A percentile compares a stretch with the other conserved stretches of the same genome.
Evolutionary conservation across 2,888 invertebrate genomes (phyloP).

Genomic region (Andrena dorsata): DNA sequence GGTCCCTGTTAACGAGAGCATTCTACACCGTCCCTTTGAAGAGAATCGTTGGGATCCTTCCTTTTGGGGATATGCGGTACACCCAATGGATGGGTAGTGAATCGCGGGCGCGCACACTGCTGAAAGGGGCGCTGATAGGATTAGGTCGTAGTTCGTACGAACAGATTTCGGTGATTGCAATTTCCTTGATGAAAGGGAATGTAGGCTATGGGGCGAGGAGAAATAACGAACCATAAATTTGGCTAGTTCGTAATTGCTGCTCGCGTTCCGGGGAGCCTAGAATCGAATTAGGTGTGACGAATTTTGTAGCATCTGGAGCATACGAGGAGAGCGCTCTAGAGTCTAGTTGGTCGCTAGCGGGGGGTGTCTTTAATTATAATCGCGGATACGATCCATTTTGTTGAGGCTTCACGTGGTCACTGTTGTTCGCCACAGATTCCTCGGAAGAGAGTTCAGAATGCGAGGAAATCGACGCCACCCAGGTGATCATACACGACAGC

Average conservation of each 20-base stretch:
- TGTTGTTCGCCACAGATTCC: slow-evolving; percentile 62
- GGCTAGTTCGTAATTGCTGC: slow-evolving; percentile 16
- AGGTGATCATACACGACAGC: slow-evolving; percentile 93
- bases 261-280: neutral
- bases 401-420: neutral
- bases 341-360: neutral
- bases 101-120: slow-evolving; percentile 15
- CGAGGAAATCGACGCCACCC: slow-evolving; percentile 91
- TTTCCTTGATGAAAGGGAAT: slow-evolving; percentile 38
- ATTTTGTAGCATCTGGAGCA: neutral
- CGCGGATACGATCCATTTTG: neutral
- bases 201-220: slow-evolving; percentile 30
- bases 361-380: neutral
- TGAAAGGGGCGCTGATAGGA: slow-evolving; percentile 46
- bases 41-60: slow-evolving; percentile 60
- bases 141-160: slow-evolving; percentile 42
- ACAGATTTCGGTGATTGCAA: slow-evolving; percentile 42
- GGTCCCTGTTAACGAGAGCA: slow-evolving; percentile 41
- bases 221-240: slow-evolving; percentile 21
- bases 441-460: slow-evolving; percentile 84
- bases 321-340: neutral
- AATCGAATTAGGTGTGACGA: slow-evolving; percentile 25
- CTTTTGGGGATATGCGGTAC: slow-evolving; percentile 47
- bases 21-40: slow-evolving; percentile 52
- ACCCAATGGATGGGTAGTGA: slow-evolving; percentile 41